Base-by-base conservation (phyloP, 1,140 invertebrate species). In the Medauroidea extradentata region DNA sequence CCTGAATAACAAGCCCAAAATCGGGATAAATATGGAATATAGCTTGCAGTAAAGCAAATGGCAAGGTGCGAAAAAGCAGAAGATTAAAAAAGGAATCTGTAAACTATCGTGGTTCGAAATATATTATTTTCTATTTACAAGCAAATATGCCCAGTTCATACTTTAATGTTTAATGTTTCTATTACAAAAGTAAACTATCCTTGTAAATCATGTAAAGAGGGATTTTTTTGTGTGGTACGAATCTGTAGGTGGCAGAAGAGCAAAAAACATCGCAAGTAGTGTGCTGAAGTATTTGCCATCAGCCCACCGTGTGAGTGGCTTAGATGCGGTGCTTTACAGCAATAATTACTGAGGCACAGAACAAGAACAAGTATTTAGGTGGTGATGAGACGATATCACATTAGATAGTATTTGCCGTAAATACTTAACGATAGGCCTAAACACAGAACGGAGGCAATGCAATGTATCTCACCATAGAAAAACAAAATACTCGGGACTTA, bases 171-270 rank as follows among this genome's bases (percentile, higher is more conserved):
- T 60, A 53, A 2, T 56, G 56, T 25, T 43, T 60, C n/a, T 66
- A 65, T 60, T 71, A 70, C 19, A 69, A 62, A 52, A 50, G 67
- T 4, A 71, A 69, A 62, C 39, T 69, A 39, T 63, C 59, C 16
- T 53, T 67, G 23, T 66, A 63, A 13, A 18, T 8, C 44, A 9
- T 46, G 34, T 25, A 52, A 57, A 44, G 38, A 63, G 29, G 63
- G 61, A n/a, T 49, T 24, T 18, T 65, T 57, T 61, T 23, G 13
- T 66, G 0, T 64, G 65, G 60, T 57, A 64, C 52, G 60, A 66
- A 43, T 61, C 57, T 11, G 50, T 53, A 14, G 61, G 39, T 3
- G 42, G 43, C n/a, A 62, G 57, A 61, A 60, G 63, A 34, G 63
- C 63, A 11, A 61, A 64, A 44, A 62, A 66, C 61, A 65, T 66